These are phyloP conservation scores for Odontophorus gujanensis DNA, from an alignment of 2,113 vertebrate genomes.

Conservation along the genomic window DNA sequence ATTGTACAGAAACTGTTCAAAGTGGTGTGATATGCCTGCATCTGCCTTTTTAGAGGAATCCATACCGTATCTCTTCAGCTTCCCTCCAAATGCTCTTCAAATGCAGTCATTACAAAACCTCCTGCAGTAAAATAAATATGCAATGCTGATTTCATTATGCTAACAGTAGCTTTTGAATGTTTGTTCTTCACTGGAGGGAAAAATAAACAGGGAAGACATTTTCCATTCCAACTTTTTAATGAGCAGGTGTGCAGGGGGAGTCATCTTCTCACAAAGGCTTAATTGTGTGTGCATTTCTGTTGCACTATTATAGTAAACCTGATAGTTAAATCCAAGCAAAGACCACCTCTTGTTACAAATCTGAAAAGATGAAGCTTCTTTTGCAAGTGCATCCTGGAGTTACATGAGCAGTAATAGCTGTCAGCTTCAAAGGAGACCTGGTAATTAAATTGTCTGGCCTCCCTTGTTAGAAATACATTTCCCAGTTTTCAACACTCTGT, in stretches of 20 bases:
- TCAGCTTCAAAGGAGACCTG: slow-evolving; percentile 30
- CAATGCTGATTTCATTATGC: neutral
- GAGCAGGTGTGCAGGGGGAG: neutral
- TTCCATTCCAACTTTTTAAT: neutral
- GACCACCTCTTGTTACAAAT: neutral
- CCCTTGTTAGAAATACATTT: neutral
- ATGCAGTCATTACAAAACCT: neutral
- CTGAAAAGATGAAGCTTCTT: neutral
- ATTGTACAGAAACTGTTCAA: neutral
- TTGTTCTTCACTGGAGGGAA: neutral
- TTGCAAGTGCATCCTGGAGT: neutral
- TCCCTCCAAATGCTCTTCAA: neutral
- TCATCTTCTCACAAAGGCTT: neutral
- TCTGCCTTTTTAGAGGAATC: neutral
- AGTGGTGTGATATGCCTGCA: neutral
- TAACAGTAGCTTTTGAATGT: neutral
- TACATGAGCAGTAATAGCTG: neutral
- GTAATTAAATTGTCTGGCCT: slow-evolving; percentile 18
- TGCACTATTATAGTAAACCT: neutral
- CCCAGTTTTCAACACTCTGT: neutral
- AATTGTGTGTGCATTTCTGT: neutral
- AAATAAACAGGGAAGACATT: neutral
- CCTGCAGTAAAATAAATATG: neutral
- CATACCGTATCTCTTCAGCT: neutral
- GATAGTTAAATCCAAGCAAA: neutral